phyloP scores from a whole-genome alignment of 2,113 vertebrate genomes.

The Varanus komodoensis region DNA sequence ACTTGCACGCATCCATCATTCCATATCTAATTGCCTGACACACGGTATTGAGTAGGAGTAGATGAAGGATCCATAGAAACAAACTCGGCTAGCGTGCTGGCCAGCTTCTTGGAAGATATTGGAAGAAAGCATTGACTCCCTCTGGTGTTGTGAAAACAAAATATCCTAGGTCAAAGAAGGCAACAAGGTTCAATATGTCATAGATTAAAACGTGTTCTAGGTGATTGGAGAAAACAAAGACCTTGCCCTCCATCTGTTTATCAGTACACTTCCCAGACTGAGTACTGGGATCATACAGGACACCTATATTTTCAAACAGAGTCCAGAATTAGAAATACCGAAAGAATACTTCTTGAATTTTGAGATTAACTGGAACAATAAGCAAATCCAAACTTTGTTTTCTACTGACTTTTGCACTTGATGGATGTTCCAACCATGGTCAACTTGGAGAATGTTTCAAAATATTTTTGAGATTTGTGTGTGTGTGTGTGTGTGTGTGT shows the following conservation, averaged over 20 bases:
- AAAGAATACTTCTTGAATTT: not conserved
- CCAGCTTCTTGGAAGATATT: constrained; percentile 53
- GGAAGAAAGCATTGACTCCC: constrained; percentile 32
- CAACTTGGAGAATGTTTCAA: not conserved
- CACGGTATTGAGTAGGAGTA: constrained; percentile 65
- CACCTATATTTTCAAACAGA: not conserved
- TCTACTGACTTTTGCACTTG: not conserved
- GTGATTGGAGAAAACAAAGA: constrained; percentile 62
- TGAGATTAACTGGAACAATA: not conserved
- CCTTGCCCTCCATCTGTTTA: constrained; percentile 56
- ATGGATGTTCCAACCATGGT: not conserved
- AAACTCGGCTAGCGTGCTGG: constrained; percentile 53
- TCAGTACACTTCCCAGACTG: constrained; percentile 54
- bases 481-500: constrained; percentile 48
- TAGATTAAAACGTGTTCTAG: constrained; percentile 17
- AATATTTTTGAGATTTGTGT: not conserved
- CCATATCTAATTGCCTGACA: constrained; percentile 73
- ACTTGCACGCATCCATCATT: constrained; percentile 63
- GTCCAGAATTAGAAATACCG: not conserved
- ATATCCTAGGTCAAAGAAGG: constrained; percentile 66
- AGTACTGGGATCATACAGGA: not conserved
- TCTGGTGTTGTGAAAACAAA: constrained; percentile 55
- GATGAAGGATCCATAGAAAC: constrained; percentile 58
- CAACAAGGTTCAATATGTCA: constrained; percentile 66
- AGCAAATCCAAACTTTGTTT: not conserved